Conservation (phyloP, 1,140 invertebrate species). For the Drosophila ironensis region DNA sequence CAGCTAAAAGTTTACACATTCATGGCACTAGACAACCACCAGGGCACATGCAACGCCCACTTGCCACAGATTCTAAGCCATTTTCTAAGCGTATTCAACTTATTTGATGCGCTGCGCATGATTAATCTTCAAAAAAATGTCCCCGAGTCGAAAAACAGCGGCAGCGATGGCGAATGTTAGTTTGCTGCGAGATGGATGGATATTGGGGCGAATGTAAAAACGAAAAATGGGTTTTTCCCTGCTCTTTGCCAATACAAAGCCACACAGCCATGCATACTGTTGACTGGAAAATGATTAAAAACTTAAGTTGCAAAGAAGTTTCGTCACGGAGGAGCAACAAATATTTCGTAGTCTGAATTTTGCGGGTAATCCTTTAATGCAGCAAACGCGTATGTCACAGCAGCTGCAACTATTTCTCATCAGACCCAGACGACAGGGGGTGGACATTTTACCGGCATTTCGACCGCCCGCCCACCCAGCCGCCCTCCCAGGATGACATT, state of each 20-base stretch:
- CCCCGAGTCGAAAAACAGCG: background rate
- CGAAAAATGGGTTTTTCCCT: constrained; percentile 44
- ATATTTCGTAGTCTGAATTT: constrained; percentile 8
- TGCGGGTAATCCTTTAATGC: constrained; percentile 69
- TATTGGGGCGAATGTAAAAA: constrained; percentile 30
- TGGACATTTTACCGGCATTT: constrained; percentile 21
- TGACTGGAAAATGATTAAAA: constrained; percentile 73
- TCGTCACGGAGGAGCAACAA: constrained; percentile 22
- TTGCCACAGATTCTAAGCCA: constrained; percentile 23
- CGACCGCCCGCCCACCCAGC: background rate
- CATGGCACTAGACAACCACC: background rate
- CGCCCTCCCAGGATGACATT: constrained; percentile 25
- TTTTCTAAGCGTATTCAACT: constrained; percentile 44
- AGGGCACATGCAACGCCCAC: constrained; percentile 17
- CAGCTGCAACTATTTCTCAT: constrained; percentile 71
- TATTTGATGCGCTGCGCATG: constrained; percentile 60
- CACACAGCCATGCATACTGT: too few relatives aligned
- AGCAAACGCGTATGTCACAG: constrained; percentile 69
- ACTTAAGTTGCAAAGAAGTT: constrained; percentile 71
- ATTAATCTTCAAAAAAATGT: constrained; percentile 47
- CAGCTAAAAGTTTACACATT: constrained; percentile 19
- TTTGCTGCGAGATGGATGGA: constrained; percentile 32
- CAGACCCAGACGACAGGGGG: constrained; percentile 44
- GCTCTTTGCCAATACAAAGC: background rate
- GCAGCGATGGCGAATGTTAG: constrained; percentile 3